Percentiles rank a stretch among this genome's conserved stretches.
Conservation (phyloP, 2,797 vertebrate species). For the Brachyalestes nurse region DNA sequence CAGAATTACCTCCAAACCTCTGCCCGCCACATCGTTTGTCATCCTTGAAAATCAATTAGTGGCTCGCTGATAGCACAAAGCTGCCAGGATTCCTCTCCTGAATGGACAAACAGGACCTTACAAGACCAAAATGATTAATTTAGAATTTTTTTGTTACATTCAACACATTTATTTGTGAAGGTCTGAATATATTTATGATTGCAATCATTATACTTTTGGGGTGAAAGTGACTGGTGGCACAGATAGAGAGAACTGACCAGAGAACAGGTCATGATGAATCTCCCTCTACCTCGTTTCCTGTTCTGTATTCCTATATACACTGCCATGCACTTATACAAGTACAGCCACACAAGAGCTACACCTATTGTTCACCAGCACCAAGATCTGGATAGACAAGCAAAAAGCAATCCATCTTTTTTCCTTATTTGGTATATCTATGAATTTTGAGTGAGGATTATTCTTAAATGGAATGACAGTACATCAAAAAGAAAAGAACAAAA, state of each 20-base stretch:
- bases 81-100: slow-evolving; percentile 68
- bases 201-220: slow-evolving; percentile 10
- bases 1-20: slow-evolving; percentile 77
- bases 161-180: slow-evolving; percentile 35
- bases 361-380: slow-evolving; percentile 1
- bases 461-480: slow-evolving; percentile 28
- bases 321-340: background rate
- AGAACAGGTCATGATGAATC: slow-evolving; percentile 5
- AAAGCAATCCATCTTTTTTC: background rate
- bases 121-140: slow-evolving; percentile 51
- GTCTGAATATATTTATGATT: slow-evolving; percentile 37
- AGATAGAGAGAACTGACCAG: slow-evolving; percentile 4
- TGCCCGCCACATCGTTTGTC: slow-evolving; percentile 75
- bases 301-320: background rate
- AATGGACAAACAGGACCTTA: slow-evolving; percentile 58
- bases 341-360: background rate
- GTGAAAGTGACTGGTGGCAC: slow-evolving; percentile 26
- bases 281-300: background rate
- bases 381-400: background rate
- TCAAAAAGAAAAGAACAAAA: slow-evolving; percentile 36
- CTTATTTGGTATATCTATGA: slow-evolving; percentile 9
- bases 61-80: slow-evolving; percentile 70
- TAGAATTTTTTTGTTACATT: slow-evolving; percentile 23
- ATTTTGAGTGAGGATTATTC: slow-evolving; percentile 25
- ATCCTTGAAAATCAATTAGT: slow-evolving; percentile 83